phyloP scores from a whole-genome alignment of 2,113 vertebrate species.

The Peromyscus californicus region DNA sequence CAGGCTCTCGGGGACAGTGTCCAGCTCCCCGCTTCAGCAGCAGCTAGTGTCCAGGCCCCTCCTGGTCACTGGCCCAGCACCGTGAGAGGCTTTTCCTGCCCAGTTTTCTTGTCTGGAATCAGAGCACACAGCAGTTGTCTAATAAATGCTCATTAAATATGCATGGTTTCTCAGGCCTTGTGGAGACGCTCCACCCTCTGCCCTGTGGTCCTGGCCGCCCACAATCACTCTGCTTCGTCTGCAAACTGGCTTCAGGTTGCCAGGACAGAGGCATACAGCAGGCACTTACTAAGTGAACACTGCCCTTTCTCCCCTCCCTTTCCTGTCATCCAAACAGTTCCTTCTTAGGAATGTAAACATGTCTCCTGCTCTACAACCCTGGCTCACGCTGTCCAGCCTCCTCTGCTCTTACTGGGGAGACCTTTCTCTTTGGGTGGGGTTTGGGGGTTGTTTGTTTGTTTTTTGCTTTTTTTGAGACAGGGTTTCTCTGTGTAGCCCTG shows the following conservation, averaged over 20 bases:
- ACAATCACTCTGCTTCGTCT: not conserved
- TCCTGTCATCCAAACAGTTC: not conserved
- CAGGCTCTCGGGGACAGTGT: fast-evolving
- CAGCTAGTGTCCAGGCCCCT: not conserved
- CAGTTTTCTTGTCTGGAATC: fast-evolving
- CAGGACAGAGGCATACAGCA: not conserved
- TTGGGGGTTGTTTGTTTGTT: not conserved
- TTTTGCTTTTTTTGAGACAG: not conserved
- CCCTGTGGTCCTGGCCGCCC: no score
- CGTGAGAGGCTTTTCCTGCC: no score
- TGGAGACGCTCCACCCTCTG: not conserved
- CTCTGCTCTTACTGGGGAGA: not conserved
- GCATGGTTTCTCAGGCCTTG: not conserved
- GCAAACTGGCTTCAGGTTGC: not conserved
- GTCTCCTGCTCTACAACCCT: not conserved
- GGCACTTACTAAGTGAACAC: fast-evolving
- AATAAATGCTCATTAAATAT: not conserved
- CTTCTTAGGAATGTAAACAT: not conserved
- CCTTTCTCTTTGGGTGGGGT: not conserved
- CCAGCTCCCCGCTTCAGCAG: not conserved
- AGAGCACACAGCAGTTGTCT: no score
- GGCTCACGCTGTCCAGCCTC: not conserved
- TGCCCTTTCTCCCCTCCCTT: not conserved
- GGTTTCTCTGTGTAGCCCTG: not conserved
- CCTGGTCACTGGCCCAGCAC: fast-evolving